Base-by-base conservation (phyloP, 1,140 invertebrate species). In the Halyomorpha halys region DNA sequence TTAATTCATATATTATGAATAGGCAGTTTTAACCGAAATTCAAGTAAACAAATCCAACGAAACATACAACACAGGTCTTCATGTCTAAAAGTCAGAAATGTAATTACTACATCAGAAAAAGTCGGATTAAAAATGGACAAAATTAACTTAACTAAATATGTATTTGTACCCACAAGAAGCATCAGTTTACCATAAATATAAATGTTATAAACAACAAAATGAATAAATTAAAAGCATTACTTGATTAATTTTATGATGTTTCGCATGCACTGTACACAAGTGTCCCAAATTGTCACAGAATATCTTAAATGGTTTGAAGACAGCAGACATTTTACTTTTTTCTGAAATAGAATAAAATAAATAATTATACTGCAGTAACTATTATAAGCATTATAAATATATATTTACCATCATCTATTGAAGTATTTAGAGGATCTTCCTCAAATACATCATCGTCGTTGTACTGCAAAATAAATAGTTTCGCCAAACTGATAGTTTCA, bases 301-400 rank as follows among this genome's bases (percentile, higher is more conserved):
- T 15, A 25, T 15, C 6, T 56, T 56, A 6, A 56, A 16, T 15
- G 23, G 14, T 3, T n/a, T 23, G 23, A 9, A 56, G 27, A 13
- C 53, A 23, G 53, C 23, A 25, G 18, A 16, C 6, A 5, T 23
- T 25, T 56, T 23, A 13, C 23, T 15, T 25, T 11, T 23, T 23
- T 56, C 53, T 56, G 53, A 4, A 56, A 56, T 23, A 21, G 27
- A 56, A 56, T 21, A 56, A 23, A 56, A 56, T 23, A 39, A 6
- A 6, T 11, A 11, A 39, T 6, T 39, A 1, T 39, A 39, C 4
- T 39, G 47, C n/a, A 49, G n/a, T 49, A 49, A 19, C 11, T 49
- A 49, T 11, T 49, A 19, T 49, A 18, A 11, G 1, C 11, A 11
- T 39, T 13, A 39, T 30, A 49, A 18, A 49, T 1, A 21, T 49